Percentiles rank a stretch among this genome's conserved stretches.
Conservation (phyloP, 2,113 vertebrate species). For the Oncorhynchus mykiss region DNA sequence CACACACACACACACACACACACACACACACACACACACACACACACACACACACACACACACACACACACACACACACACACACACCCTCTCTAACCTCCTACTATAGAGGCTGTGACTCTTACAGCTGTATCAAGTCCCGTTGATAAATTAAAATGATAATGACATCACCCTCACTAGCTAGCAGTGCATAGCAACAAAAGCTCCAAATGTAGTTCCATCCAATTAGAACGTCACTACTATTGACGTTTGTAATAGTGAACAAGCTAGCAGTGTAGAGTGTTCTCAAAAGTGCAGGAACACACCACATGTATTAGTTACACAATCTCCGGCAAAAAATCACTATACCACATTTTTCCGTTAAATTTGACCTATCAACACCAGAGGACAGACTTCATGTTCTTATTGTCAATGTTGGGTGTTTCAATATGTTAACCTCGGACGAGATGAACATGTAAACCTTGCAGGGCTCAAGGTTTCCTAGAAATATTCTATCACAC, state of each 20-base stretch:
- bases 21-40: too few relatives aligned
- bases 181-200: background rate
- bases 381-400: background rate
- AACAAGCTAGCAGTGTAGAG: too few relatives aligned
- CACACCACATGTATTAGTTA: too few relatives aligned
- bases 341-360: too few relatives aligned
- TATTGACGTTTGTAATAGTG: too few relatives aligned
- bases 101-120: background rate
- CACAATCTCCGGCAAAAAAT: too few relatives aligned
- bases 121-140: background rate
- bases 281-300: too few relatives aligned
- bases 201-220: too few relatives aligned
- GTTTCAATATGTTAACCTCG: background rate
- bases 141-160: background rate
- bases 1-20: too few relatives aligned
- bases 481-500: background rate
- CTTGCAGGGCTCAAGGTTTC: background rate
- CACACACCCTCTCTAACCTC: background rate
- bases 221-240: too few relatives aligned
- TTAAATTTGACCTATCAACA: background rate
- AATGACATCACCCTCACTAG: background rate
- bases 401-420: background rate
- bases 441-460: background rate
- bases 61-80: background rate
- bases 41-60: too few relatives aligned